Conservation (phyloP, 2,888 invertebrate genomes). For the Epiblema foenella region DNA sequence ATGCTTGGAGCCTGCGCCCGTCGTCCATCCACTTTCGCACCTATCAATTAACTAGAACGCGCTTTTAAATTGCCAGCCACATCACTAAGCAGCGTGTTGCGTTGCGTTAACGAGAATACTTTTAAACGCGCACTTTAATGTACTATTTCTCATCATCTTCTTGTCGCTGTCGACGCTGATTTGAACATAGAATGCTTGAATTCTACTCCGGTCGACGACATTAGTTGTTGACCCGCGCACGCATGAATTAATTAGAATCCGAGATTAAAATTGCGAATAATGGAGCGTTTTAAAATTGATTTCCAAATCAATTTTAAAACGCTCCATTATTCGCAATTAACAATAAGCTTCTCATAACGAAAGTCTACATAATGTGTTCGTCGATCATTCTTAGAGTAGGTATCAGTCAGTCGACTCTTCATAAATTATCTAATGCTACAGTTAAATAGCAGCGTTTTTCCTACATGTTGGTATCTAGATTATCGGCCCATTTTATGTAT, state of each 20-base stretch:
- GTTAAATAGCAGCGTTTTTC: no score
- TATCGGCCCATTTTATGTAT: neutral
- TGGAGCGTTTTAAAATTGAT: neutral
- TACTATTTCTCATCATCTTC: neutral
- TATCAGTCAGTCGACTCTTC: neutral
- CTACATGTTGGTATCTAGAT: neutral
- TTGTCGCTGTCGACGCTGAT: neutral
- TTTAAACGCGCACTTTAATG: conserved; percentile 2
- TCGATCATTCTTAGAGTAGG: neutral
- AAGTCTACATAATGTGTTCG: neutral
- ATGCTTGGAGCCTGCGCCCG: conserved; percentile 64
- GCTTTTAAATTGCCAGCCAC: conserved; percentile 56
- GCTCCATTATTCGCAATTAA: no score
- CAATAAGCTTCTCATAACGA: neutral
- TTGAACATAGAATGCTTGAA: neutral
- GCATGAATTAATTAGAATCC: neutral
- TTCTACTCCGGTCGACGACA: neutral
- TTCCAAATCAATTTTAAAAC: neutral
- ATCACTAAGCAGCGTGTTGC: conserved; percentile 58
- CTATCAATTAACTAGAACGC: conserved; percentile 70
- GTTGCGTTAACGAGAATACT: conserved; percentile 54
- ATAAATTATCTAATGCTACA: neutral
- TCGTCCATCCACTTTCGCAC: conserved; percentile 59
- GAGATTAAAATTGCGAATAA: no score
- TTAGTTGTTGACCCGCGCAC: neutral